Percentiles rank a stretch among this genome's conserved stretches.
Conservation (phyloP, 2,888 invertebrate genomes). For the Plutella xylostella region DNA sequence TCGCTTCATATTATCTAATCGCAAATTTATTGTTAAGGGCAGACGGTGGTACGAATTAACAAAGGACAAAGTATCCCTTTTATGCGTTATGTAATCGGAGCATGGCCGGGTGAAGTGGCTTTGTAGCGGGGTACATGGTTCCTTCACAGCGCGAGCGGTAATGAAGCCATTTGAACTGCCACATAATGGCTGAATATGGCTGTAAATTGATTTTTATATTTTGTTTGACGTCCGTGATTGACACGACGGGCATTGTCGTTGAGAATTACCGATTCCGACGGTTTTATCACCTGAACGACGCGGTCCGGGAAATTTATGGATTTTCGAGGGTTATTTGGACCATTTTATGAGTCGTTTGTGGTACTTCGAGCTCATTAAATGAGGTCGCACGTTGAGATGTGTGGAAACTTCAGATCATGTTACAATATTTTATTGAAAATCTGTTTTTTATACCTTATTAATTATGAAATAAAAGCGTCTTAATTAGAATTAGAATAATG, state of each 20-base stretch:
- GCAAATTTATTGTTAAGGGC: slow-evolving; percentile 63
- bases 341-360: slow-evolving; percentile 66
- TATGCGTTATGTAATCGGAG: no score
- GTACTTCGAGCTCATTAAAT: slow-evolving; percentile 11
- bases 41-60: slow-evolving; percentile 53
- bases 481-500: no score
- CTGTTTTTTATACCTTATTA: no score
- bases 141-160: slow-evolving; percentile 47
- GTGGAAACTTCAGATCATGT: no score
- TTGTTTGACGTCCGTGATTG: slow-evolving; percentile 69
- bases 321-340: slow-evolving; percentile 60
- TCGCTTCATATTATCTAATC: slow-evolving; percentile 59
- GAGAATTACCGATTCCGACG: slow-evolving; percentile 32
- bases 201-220: slow-evolving; percentile 66
- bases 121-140: slow-evolving; percentile 43
- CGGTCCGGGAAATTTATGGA: slow-evolving; percentile 50
- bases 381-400: no score
- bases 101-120: slow-evolving; percentile 9
- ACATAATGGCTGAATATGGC: slow-evolving; percentile 47
- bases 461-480: no score
- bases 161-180: slow-evolving; percentile 57
- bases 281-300: slow-evolving; percentile 54
- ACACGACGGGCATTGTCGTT: slow-evolving; percentile 42
- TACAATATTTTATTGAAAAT: no score
- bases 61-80: slow-evolving; percentile 55